Conservation (phyloP, 1,140 invertebrate species). For the Neodiprion pinetum region DNA sequence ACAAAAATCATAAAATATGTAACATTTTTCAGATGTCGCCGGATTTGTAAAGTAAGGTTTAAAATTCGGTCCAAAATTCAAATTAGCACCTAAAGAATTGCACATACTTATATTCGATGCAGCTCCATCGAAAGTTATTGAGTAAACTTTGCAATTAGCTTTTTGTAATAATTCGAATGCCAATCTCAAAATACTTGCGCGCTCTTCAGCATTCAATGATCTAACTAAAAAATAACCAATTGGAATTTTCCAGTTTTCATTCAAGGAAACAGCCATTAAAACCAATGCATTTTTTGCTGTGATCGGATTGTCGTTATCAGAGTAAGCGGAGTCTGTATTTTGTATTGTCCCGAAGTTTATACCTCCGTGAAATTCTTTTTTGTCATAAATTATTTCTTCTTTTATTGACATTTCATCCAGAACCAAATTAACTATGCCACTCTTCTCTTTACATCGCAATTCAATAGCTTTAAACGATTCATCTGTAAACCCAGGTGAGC, state of each 20-base stretch:
- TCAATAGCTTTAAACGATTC: slow-evolving; percentile 35
- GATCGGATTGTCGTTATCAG: slow-evolving; percentile 26
- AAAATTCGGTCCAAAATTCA: slow-evolving; percentile 17
- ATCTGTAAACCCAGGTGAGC: slow-evolving; percentile 35
- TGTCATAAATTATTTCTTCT: slow-evolving; percentile 25
- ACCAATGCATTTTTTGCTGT: slow-evolving; percentile 39
- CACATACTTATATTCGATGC: slow-evolving; percentile 30
- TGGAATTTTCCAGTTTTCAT: slow-evolving; percentile 40
- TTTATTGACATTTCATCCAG: slow-evolving; percentile 35
- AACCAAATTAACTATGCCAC: slow-evolving; percentile 16
- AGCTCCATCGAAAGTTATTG: slow-evolving; percentile 41
- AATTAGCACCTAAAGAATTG: slow-evolving; percentile 24
- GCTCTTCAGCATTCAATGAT: slow-evolving; percentile 27
- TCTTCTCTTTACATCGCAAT: slow-evolving; percentile 14
- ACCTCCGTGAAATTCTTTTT: slow-evolving; percentile 23
- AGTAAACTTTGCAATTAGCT: slow-evolving; percentile 27
- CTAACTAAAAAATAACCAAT: slow-evolving; percentile 40
- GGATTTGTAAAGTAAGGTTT: slow-evolving; percentile 35
- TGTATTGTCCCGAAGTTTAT: slow-evolving; percentile 24
- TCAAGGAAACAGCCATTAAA: slow-evolving; percentile 37
- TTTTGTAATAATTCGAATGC: slow-evolving; percentile 25
- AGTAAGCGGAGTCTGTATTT: slow-evolving; percentile 9
- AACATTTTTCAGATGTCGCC: slow-evolving; percentile 27
- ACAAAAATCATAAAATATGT: slow-evolving; percentile 29
- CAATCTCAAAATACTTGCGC: slow-evolving; percentile 30